phyloP scores from a whole-genome alignment of 2,888 invertebrate species.

The Cistogaster globosa region DNA sequence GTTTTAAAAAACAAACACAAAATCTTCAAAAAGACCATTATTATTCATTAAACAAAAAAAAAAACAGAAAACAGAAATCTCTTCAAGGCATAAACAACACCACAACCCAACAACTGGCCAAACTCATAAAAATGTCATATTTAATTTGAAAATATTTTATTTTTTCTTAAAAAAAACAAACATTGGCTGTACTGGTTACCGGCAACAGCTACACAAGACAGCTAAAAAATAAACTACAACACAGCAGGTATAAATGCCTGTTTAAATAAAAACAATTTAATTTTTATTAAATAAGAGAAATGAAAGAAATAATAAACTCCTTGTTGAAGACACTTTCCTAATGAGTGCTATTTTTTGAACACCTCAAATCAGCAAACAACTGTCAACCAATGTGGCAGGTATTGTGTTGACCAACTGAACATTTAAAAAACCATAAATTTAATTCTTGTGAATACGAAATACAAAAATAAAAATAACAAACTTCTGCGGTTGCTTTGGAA shows the following conservation, averaged over 20 bases:
- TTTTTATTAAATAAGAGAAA: not conserved
- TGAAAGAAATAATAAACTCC: not conserved
- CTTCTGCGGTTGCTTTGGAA: not conserved
- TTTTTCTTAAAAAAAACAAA: slow-evolving; percentile 1
- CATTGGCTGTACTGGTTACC: slow-evolving; percentile 12
- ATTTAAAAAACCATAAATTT: slow-evolving; percentile 66
- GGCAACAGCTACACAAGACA: not conserved
- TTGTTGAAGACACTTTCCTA: slow-evolving; percentile 40
- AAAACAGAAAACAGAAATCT: slow-evolving; percentile 22
- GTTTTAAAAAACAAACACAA: not conserved
- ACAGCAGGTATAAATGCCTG: slow-evolving; percentile 60
- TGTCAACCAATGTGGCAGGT: slow-evolving; percentile 66
- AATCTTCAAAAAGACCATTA: slow-evolving; percentile 7
- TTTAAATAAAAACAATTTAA: slow-evolving; percentile 47
- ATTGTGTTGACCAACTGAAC: slow-evolving; percentile 64
- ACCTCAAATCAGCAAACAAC: slow-evolving; percentile 38
- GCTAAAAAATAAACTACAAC: slow-evolving; percentile 22
- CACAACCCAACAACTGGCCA: slow-evolving; percentile 51
- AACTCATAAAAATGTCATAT: slow-evolving; percentile 69
- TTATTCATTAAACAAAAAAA: not conserved
- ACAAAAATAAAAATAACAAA: no score
- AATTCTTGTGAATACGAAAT: not conserved
- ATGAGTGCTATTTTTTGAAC: slow-evolving; percentile 54
- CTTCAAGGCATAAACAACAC: slow-evolving; percentile 50
- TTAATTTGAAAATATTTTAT: slow-evolving; percentile 61